Conservation (phyloP, 2,888 invertebrate species). For the Synergus umbraculus region DNA sequence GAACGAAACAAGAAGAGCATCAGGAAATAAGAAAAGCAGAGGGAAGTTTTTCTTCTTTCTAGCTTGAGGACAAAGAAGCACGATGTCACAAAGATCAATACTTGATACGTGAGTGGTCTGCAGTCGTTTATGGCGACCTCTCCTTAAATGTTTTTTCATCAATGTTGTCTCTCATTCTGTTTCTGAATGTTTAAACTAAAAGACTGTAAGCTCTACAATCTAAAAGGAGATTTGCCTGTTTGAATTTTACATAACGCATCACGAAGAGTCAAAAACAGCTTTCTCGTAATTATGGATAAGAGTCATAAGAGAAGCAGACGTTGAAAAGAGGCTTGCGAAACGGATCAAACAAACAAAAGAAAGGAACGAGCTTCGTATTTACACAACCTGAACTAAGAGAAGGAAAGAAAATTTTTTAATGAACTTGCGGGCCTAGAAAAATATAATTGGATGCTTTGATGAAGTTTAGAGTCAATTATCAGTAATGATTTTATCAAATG, state of each 20-base stretch:
- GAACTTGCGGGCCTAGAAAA: neutral
- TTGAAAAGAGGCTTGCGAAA: neutral
- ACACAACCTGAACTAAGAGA: slow-evolving; percentile 21
- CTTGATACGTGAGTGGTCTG: slow-evolving; percentile 44
- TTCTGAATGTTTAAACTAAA: neutral
- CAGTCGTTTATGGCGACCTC: slow-evolving; percentile 7
- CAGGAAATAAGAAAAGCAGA: slow-evolving; percentile 9
- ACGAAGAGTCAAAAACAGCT: slow-evolving; percentile 1
- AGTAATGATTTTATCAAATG: neutral
- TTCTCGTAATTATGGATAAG: slow-evolving; percentile 36
- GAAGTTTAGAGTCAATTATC: neutral
- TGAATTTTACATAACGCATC: slow-evolving; percentile 1
- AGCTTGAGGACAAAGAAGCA: slow-evolving; percentile 9
- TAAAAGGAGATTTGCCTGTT: neutral
- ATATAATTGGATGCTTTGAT: slow-evolving; percentile 14
- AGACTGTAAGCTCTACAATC: neutral
- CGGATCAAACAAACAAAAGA: neutral
- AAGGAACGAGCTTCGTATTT: slow-evolving; percentile 23
- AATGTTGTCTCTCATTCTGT: neutral
- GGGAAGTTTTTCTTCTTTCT: neutral
- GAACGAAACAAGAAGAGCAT: slow-evolving; percentile 9
- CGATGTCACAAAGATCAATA: slow-evolving; percentile 50
- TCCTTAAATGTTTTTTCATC: slow-evolving; percentile 21
- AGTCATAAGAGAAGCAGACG: slow-evolving; percentile 9
- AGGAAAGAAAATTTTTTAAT: slow-evolving; percentile 3